Evolutionary conservation across 2,113 vertebrate genomes (phyloP).

Genomic region (Gymnobelideus leadbeateri): DNA sequence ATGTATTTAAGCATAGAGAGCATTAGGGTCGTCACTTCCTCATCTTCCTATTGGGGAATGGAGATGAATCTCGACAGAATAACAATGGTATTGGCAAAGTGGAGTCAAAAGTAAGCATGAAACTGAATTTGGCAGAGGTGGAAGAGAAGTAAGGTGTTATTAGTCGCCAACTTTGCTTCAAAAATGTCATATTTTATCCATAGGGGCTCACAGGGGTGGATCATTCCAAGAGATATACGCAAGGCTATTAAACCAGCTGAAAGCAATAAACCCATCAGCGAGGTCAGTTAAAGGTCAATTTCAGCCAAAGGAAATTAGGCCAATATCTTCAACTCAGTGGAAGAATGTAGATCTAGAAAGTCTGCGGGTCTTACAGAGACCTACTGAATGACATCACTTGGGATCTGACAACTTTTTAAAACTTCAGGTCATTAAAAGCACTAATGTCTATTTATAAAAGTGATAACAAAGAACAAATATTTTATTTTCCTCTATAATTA

Average conservation of each 20-base stretch:
- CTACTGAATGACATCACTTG: neutral
- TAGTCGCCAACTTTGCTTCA: conserved; percentile 23
- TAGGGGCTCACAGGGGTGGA: neutral
- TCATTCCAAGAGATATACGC: conserved; percentile 28
- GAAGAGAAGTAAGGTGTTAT: conserved; percentile 19
- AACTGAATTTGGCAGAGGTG: neutral
- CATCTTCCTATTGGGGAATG: neutral
- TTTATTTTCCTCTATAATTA: conserved; percentile 47
- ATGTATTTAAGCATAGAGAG: neutral
- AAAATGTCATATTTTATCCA: conserved; percentile 27
- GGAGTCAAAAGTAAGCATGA: neutral
- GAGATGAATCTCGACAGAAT: conserved; percentile 16
- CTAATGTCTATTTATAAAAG: conserved; percentile 35
- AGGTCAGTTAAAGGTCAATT: conserved; percentile 43
- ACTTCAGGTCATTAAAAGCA: conserved; percentile 10
- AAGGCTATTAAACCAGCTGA: conserved; percentile 34
- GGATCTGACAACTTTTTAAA: conserved; percentile 15
- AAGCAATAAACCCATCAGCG: conserved; percentile 43
- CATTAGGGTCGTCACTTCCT: neutral
- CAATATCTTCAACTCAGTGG: conserved; percentile 17
- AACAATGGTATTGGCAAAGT: neutral
- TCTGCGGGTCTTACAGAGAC: neutral
- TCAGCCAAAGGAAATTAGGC: conserved; percentile 9
- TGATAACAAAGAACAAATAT: conserved; percentile 8
- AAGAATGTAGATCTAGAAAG: neutral